Evolutionary conservation across 2,113 vertebrate genomes (phyloP), one percentile per base, ranked within the genome.

Genomic region (Amia ocellicauda): DNA sequence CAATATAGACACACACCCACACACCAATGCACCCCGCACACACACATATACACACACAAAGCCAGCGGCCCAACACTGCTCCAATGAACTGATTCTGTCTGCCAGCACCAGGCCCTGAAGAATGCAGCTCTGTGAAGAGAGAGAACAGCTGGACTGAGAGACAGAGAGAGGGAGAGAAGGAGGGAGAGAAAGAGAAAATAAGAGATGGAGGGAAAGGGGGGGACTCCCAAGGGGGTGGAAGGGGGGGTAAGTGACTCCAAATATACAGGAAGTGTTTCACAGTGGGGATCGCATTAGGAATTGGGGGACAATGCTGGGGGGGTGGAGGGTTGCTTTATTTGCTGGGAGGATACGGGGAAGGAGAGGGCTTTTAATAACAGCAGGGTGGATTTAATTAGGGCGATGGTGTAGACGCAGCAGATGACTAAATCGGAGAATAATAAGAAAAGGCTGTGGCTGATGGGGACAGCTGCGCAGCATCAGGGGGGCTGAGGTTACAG

Each of bases 171-270:
- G 17, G 19, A 41, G 40, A 22, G 20, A 47, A n/a, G 43, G 14
- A 47, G 43, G 43, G 8, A 4, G 43, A 27, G 41, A 28, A 28
- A 52, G 4, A 14, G 49, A 57, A 58, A 20, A 31, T 9, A 22
- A 61, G 4, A 31, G 55, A 42, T 20, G 19, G 43, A 45, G 42
- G 20, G 29, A 40, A 55, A 40, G 36, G 53, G 47, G 66, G 74
- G 71, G 74, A 76, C 66, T 62, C 69, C 67, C 65, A 70, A 11
- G 31, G 31, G 31, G 31, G 11, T 5, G 5, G 5, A 53, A 70
- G 31, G 31, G 31, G 31, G 31, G 11, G 31, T 11, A 5, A 53
- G n/a, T 53, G 51, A 53, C 51, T 53, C 51, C 51, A 1, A 53
- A 1, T 8, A 53, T 53, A 53, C 51, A 53, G 51, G 51, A 53